These are phyloP conservation scores for Habrosyne pyritoides DNA, from an alignment of 2,888 invertebrate species.

Conservation along the genomic window DNA sequence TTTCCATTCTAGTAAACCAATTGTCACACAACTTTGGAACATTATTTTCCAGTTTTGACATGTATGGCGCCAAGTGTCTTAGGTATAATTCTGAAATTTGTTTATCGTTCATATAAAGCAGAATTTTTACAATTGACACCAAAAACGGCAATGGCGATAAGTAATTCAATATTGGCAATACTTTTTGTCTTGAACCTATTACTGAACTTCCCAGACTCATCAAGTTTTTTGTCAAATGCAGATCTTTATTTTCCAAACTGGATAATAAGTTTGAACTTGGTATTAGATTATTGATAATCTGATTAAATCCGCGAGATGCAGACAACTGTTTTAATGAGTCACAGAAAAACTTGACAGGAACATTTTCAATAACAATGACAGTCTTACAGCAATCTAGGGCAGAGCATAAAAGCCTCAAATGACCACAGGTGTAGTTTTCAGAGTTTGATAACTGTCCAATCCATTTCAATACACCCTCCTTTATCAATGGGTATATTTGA, in stretches of 20 bases:
- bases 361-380: constrained; percentile 53
- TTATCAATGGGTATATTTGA: constrained; percentile 67
- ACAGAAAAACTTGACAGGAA: constrained; percentile 57
- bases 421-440: constrained; percentile 71
- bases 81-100: constrained; percentile 67
- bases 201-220: constrained; percentile 59
- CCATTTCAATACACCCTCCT: constrained; percentile 78
- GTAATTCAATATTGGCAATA: constrained; percentile 64
- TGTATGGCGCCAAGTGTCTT: constrained; percentile 64
- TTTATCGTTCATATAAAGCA: constrained; percentile 54
- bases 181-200: constrained; percentile 60
- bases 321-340: constrained; percentile 59
- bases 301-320: constrained; percentile 71
- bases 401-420: constrained; percentile 66
- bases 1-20: constrained; percentile 87
- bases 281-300: constrained; percentile 63
- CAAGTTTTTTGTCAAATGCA: constrained; percentile 64
- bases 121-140: constrained; percentile 63
- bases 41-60: constrained; percentile 60
- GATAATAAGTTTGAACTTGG: constrained; percentile 72
- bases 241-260: constrained; percentile 56
- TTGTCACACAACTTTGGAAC: constrained; percentile 75
- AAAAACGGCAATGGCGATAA: constrained; percentile 70
- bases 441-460: constrained; percentile 64
- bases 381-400: constrained; percentile 67